Percentiles rank a stretch among this genome's conserved stretches.
These are phyloP conservation scores for Beris chalybata DNA, from an alignment of 2,888 invertebrate genomes.

Conservation along the genomic window DNA sequence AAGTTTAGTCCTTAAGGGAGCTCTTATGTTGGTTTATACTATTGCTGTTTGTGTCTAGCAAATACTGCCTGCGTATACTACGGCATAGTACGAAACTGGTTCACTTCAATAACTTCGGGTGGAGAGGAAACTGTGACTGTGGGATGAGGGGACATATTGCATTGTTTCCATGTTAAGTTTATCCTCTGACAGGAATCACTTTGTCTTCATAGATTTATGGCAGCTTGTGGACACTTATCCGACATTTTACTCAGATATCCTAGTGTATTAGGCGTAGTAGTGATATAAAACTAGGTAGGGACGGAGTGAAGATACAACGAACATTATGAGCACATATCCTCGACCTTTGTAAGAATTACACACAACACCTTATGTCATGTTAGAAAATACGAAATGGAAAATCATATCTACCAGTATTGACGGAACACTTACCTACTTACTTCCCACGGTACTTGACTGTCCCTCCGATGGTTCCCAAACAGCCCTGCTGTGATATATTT, in stretches of 20 bases:
- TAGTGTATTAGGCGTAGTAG: not conserved
- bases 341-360: no score
- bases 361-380: no score
- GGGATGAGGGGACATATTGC: conserved; percentile 12
- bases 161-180: conserved; percentile 24
- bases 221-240: conserved; percentile 12
- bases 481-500: no score
- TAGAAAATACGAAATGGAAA: no score
- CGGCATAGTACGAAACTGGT: not conserved
- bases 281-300: conserved; percentile 2
- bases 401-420: no score
- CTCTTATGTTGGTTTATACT: conserved; percentile 29
- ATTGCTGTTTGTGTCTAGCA: conserved; percentile 6
- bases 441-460: no score
- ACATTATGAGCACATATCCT: no score
- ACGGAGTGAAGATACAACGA: no score
- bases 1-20: conserved; percentile 35
- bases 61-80: not conserved
- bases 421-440: no score
- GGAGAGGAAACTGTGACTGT: no score
- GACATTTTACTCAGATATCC: conserved; percentile 6
- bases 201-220: conserved; percentile 25
- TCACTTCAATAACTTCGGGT: not conserved
- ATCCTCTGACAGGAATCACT: conserved; percentile 18
- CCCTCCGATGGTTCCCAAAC: no score